Evolutionary conservation across 2,797 vertebrate genomes (phyloP).

Genomic region (Enteromius mattozi): DNA sequence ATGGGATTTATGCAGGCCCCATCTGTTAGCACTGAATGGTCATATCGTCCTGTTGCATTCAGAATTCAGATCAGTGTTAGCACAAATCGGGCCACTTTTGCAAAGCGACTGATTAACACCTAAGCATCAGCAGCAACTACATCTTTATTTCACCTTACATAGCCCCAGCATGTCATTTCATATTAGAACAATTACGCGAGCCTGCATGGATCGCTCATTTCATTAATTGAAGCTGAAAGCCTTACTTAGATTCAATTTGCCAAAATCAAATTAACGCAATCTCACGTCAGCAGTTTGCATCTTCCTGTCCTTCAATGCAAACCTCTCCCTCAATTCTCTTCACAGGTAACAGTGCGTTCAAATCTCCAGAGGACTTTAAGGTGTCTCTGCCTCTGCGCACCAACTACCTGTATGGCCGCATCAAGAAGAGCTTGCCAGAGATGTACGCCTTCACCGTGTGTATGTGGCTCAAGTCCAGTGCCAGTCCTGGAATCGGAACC

Average conservation of each 20-base stretch:
- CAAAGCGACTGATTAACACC: slow-evolving; percentile 32
- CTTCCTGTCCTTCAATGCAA: slow-evolving; percentile 6
- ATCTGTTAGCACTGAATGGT: slow-evolving; percentile 40
- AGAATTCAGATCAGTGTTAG: slow-evolving; percentile 34
- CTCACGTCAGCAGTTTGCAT: slow-evolving; percentile 11
- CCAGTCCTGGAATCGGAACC: slow-evolving; percentile 93
- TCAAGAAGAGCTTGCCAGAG: slow-evolving; percentile 96
- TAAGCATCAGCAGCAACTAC: background rate
- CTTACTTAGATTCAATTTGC: slow-evolving; percentile 7
- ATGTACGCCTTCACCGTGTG: slow-evolving; percentile 96
- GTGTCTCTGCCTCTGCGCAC: slow-evolving; percentile 94
- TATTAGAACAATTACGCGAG: slow-evolving; percentile 13
- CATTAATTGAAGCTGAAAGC: slow-evolving; percentile 14
- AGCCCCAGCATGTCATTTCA: background rate
- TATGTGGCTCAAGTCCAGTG: slow-evolving; percentile 95
- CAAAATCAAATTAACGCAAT: slow-evolving; percentile 5
- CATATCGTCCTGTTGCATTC: slow-evolving; percentile 18
- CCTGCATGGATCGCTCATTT: slow-evolving; percentile 4
- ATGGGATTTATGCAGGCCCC: slow-evolving; percentile 40
- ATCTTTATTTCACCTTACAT: slow-evolving; percentile 31
- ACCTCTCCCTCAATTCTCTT: slow-evolving; percentile 25
- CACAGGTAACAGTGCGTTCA: slow-evolving; percentile 92
- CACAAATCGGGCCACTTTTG: slow-evolving; percentile 2
- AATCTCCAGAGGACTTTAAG: slow-evolving; percentile 95
- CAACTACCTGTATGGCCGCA: slow-evolving; percentile 94